phyloP scores from a whole-genome alignment of 2,888 invertebrate species.

The Metellina segmentata region DNA sequence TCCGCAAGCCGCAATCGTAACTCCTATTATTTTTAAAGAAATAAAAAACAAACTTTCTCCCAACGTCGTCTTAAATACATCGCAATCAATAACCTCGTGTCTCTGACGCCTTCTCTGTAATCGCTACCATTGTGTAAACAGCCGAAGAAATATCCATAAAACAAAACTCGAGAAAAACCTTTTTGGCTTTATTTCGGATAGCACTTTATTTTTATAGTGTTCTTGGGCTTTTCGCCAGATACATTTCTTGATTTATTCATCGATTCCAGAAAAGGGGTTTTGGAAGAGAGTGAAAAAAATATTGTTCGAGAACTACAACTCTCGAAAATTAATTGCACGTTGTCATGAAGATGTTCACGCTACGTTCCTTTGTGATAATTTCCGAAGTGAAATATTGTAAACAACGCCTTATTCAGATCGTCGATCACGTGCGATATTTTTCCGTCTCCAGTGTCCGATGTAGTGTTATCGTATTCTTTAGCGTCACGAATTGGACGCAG shows the following conservation, averaged over 20 bases:
- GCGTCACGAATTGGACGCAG: not conserved
- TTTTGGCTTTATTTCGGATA: conserved; percentile 70
- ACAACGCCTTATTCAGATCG: conserved; percentile 44
- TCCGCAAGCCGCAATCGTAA: conserved; percentile 41
- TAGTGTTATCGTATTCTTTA: not conserved
- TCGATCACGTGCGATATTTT: conserved; percentile 23
- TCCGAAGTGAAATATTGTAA: conserved; percentile 64
- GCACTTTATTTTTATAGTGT: conserved; percentile 64
- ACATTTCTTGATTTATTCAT: conserved; percentile 75
- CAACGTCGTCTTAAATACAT: conserved; percentile 49
- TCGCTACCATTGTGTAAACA: conserved; percentile 75
- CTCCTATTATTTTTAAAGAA: conserved; percentile 39
- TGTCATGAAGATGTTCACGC: conserved; percentile 69
- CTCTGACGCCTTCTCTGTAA: conserved; percentile 70
- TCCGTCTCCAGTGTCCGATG: not conserved
- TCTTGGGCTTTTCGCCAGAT: conserved; percentile 65
- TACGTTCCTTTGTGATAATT: conserved; percentile 56
- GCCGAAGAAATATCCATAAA: conserved; percentile 72
- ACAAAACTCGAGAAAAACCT: conserved; percentile 67
- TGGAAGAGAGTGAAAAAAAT: conserved; percentile 13
- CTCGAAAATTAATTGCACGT: conserved; percentile 62
- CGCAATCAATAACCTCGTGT: conserved; percentile 69
- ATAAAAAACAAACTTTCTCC: conserved; percentile 30
- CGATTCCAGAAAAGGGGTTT: conserved; percentile 38
- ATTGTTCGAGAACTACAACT: conserved; percentile 8